Evolutionary conservation across 2,888 invertebrate species (phyloP).

Genomic region (Thysanoteuthis rhombus): DNA sequence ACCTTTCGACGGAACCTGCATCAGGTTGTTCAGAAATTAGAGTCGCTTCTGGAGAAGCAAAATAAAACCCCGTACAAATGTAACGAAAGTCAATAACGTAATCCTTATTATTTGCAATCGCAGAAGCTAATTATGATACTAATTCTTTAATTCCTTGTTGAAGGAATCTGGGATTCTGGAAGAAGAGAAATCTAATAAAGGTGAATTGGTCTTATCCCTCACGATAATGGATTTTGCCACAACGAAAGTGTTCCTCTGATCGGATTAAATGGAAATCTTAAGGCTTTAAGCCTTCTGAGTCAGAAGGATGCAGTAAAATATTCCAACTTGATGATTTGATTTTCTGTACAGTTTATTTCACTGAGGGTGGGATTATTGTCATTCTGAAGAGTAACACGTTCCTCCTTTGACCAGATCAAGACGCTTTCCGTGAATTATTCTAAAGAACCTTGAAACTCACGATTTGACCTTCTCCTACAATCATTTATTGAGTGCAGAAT

Average conservation of each 20-base stretch:
- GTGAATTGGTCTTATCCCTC: background rate
- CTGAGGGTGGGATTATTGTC: background rate
- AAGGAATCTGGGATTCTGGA: background rate
- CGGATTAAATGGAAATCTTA: background rate
- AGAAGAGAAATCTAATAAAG: background rate
- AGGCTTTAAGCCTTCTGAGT: background rate
- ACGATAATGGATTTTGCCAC: background rate
- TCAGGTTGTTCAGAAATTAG: too few species aligned
- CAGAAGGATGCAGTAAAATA: background rate
- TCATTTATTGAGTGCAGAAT: background rate
- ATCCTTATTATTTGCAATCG: background rate
- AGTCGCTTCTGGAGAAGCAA: background rate
- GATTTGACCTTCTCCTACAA: background rate
- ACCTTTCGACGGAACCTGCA: too few species aligned
- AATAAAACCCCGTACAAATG: background rate
- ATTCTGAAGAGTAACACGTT: background rate
- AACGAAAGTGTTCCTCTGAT: background rate
- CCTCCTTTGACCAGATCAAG: background rate
- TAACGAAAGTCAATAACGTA: background rate
- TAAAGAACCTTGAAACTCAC: background rate
- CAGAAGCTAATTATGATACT: background rate
- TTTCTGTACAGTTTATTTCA: background rate
- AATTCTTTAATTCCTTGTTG: background rate
- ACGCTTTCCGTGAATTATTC: background rate
- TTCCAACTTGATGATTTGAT: background rate